These are phyloP conservation scores for Nematostella vectensis DNA, from an alignment of 92 coral and sea anemone species.

Conservation along the genomic window DNA sequence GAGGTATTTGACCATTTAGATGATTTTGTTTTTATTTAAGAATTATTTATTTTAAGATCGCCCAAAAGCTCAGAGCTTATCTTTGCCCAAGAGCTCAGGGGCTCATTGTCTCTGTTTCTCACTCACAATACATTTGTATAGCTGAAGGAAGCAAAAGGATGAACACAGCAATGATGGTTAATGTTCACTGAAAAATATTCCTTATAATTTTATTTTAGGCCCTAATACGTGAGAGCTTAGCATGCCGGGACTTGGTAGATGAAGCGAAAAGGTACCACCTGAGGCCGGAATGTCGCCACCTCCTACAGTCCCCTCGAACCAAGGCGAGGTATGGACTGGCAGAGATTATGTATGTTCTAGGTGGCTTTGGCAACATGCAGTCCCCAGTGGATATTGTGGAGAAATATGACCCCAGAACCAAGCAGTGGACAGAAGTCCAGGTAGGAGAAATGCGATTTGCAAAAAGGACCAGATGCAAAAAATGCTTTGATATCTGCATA, in stretches of 20 bases:
- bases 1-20: too few species aligned
- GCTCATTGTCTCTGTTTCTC: too few species aligned
- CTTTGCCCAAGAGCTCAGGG: too few species aligned
- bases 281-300: conserved; percentile 88
- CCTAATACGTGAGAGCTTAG: conserved; percentile 70
- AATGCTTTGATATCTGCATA: too few species aligned
- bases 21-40: too few species aligned
- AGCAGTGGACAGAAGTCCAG: conserved; percentile 61
- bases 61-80: too few species aligned
- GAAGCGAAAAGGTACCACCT: conserved; percentile 93
- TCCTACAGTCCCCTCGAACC: conserved; percentile 77
- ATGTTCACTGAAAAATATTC: too few species aligned
- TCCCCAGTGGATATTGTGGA: conserved; percentile 89
- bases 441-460: conserved; percentile 17
- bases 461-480: background rate
- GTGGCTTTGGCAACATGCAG: conserved; percentile 94
- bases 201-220: too few species aligned
- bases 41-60: too few species aligned
- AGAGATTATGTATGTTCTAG: conserved; percentile 89
- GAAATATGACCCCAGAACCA: conserved; percentile 81
- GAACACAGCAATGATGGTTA: too few species aligned
- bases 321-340: conserved; percentile 78
- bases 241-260: conserved; percentile 91
- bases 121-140: too few species aligned
- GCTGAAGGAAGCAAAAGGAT: too few species aligned